phyloP scores from a whole-genome alignment of 2,888 invertebrate genomes.

The Synanthedon tipuliformis region DNA sequence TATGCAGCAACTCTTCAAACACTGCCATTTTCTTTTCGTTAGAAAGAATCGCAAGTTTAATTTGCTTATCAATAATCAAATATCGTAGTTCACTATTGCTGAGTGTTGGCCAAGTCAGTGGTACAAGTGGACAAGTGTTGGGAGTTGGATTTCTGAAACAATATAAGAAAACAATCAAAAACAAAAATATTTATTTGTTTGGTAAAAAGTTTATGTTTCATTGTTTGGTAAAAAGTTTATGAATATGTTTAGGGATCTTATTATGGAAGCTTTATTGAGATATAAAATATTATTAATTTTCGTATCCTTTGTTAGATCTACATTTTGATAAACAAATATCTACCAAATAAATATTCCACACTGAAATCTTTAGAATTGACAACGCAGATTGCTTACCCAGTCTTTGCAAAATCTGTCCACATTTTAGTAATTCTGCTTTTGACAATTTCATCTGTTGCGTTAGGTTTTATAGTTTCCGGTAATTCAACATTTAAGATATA shows the following conservation, averaged over 20 bases:
- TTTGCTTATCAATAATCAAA: neutral
- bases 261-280: neutral
- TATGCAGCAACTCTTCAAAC: slow-evolving; percentile 22
- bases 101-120: slow-evolving; percentile 40
- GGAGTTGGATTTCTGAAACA: slow-evolving; percentile 54
- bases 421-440: slow-evolving; percentile 57
- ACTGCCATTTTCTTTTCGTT: slow-evolving; percentile 27
- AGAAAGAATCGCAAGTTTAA: neutral
- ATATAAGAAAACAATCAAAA: slow-evolving; percentile 1
- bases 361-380: too few relatives aligned
- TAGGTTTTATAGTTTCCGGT: slow-evolving; percentile 20
- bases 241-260: neutral
- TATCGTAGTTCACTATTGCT: neutral
- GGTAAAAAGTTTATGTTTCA: neutral
- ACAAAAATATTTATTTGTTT: neutral
- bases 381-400: slow-evolving; percentile 31
- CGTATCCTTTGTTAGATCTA: neutral
- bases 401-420: slow-evolving; percentile 75
- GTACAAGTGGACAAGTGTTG: slow-evolving; percentile 22
- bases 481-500: slow-evolving; percentile 60
- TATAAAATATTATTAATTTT: neutral
- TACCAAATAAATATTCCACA: neutral
- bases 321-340: neutral
- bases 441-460: slow-evolving; percentile 37
- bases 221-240: neutral